Base-by-base conservation (phyloP, 2,113 vertebrate genomes). In the Syngnathoides biaculeatus region DNA sequence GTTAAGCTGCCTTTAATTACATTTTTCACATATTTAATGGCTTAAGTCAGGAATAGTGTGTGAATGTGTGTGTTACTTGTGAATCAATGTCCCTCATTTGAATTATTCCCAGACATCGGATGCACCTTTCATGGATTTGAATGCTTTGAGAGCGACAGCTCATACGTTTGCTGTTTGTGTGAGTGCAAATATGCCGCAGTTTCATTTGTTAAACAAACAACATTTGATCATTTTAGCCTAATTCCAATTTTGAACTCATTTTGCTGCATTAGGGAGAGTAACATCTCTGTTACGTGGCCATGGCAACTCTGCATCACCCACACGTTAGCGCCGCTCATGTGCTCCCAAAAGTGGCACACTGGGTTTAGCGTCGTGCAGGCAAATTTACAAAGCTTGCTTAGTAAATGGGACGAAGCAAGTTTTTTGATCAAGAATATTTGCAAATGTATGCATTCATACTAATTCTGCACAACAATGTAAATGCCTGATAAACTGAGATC, bases 1-100 rank as follows among this genome's bases (percentile, higher is more conserved):
- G 38, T 22, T 52, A 63, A 64, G 48, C 48, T 68, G 5, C 45
- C 64, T 48, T 57, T 55, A 8, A 80, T 64, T 60, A n/a, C n/a
- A 68, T 45, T 58, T 56, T 38, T 35, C 1, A 20, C 13, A 20
- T 56, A 39, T 65, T 66, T 69, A 10, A 58, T 24, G 2, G 8
- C 8, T 59, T 71, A 45, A 26, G 40, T 14, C 15, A 50, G 1
- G 24, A 61, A 66, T 35, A 13, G 9, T 22, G 59, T 24, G 59
- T 26, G n/a, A 9, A 5, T 12, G 6, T 57, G 26, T 57, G 26
- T 30, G 55, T 67, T 19, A 20, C 27, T 30, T 11, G 3, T 22
- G 43, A 22, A 17, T 13, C 14, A 7, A 30, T 27, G 14, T 6
- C 7, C 15, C 24, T 17, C 10, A 30, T 30, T 57, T 57, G 8